phyloP scores from a whole-genome alignment of 2,113 vertebrate genomes.

The Etheostoma spectabile region DNA sequence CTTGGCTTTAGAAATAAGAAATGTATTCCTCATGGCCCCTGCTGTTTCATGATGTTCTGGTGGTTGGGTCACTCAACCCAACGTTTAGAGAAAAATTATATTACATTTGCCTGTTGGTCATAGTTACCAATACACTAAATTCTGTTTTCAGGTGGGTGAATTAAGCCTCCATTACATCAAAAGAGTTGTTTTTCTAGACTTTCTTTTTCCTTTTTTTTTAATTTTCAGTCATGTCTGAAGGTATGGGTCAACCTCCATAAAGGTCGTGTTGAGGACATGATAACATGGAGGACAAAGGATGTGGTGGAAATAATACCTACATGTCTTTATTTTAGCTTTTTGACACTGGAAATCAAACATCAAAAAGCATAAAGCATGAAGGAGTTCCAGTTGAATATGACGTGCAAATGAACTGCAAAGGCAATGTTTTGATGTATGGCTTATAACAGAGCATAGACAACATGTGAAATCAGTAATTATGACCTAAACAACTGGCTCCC shows the following conservation, averaged over 20 bases:
- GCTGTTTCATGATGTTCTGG: conserved; percentile 37
- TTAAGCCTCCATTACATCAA: conserved; percentile 36
- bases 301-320: background rate
- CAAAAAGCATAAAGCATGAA: background rate
- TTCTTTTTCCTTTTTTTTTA: background rate
- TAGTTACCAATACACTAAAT: conserved; percentile 30
- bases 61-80: conserved; percentile 10
- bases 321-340: background rate
- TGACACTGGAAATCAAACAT: conserved; percentile 5
- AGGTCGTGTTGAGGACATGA: conserved; percentile 26
- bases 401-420: no score
- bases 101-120: conserved; percentile 38
- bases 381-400: no score
- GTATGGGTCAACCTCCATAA: conserved; percentile 20
- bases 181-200: conserved; percentile 24
- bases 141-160: conserved; percentile 16
- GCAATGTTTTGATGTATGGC: conserved; percentile 28
- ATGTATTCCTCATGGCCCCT: conserved; percentile 29
- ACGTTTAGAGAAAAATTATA: conserved; percentile 26
- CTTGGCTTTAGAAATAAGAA: conserved; percentile 54
- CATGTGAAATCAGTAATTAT: conserved; percentile 3
- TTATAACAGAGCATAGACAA: conserved; percentile 5
- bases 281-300: conserved; percentile 1
- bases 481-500: background rate
- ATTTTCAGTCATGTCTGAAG: conserved; percentile 25